These are phyloP conservation scores for Drosophila mettleri DNA, from an alignment of 2,888 invertebrate genomes.

Conservation along the genomic window DNA sequence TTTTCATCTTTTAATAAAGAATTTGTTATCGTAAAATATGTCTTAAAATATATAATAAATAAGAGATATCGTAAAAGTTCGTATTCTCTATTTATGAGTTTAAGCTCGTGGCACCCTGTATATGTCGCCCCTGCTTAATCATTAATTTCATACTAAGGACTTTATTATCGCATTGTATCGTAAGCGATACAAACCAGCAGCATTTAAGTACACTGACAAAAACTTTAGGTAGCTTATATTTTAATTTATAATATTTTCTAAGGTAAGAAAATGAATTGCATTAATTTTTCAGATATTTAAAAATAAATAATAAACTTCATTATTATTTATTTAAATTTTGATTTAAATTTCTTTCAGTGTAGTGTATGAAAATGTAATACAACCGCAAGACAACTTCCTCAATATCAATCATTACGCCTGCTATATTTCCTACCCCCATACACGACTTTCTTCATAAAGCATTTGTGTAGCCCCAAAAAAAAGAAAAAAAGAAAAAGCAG, in stretches of 20 bases:
- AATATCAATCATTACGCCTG: slow-evolving; percentile 78
- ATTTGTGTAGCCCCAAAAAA: slow-evolving; percentile 18
- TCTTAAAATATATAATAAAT: no score
- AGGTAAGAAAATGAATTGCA: no score
- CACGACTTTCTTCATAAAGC: slow-evolving; percentile 66
- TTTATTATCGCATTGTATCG: slow-evolving; percentile 63
- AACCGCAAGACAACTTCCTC: slow-evolving; percentile 73
- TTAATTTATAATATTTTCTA: no score
- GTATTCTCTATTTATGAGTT: neutral
- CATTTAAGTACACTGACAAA: slow-evolving; percentile 49
- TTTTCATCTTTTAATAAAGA: slow-evolving; percentile 31
- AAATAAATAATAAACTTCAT: neutral
- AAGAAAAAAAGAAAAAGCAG: no score
- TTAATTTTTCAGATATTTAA: no score
- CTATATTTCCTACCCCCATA: slow-evolving; percentile 61
- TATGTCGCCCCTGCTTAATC: slow-evolving; percentile 46
- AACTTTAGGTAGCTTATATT: neutral
- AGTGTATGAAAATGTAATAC: slow-evolving; percentile 33
- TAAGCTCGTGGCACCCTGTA: slow-evolving; percentile 61
- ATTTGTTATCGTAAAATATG: neutral
- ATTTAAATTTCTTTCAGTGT: slow-evolving; percentile 48
- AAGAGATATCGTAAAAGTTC: neutral
- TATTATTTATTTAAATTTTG: no score
- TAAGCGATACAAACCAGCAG: slow-evolving; percentile 34
- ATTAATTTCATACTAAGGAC: slow-evolving; percentile 60